A percentile compares a stretch with the other conserved stretches of the same genome.
Evolutionary conservation across 1,140 invertebrate genomes (phyloP).

Genomic region (Drosophila melanogaster): DNA sequence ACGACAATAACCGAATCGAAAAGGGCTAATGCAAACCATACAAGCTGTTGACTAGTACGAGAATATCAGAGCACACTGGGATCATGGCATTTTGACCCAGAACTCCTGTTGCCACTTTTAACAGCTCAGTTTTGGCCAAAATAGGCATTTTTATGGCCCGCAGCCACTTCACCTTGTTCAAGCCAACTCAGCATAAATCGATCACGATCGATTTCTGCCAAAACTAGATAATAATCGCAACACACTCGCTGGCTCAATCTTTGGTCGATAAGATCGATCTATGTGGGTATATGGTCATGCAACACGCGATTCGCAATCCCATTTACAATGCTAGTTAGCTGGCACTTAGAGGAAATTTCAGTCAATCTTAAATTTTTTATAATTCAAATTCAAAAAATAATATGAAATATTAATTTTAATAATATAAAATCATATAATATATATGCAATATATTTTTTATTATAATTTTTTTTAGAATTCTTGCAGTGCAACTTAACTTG

Average conservation of each 20-base stretch:
- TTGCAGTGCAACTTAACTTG: slow-evolving; percentile 7
- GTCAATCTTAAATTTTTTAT: no score
- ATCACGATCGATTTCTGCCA: slow-evolving; percentile 71
- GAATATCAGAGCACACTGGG: background rate
- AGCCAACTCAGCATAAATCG: slow-evolving; percentile 34
- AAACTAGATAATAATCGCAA: slow-evolving; percentile 72
- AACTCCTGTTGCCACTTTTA: slow-evolving; percentile 51
- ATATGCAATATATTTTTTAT: no score
- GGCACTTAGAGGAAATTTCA: background rate
- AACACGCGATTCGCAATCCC: background rate
- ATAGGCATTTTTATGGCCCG: background rate
- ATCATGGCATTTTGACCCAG: background rate
- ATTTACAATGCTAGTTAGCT: background rate
- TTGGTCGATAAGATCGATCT: slow-evolving; percentile 48
- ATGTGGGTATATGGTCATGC: slow-evolving; percentile 34
- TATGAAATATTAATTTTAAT: background rate
- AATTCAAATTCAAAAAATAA: background rate
- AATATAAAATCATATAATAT: background rate
- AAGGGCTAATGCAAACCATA: background rate
- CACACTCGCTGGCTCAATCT: slow-evolving; percentile 27
- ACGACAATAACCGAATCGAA: slow-evolving; percentile 3
- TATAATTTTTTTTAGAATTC: background rate
- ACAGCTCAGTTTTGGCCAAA: slow-evolving; percentile 31
- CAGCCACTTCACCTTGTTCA: slow-evolving; percentile 40
- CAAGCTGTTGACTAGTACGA: background rate